phyloP scores from a whole-genome alignment of 1,140 invertebrate species.

The Copidosoma floridanum region DNA sequence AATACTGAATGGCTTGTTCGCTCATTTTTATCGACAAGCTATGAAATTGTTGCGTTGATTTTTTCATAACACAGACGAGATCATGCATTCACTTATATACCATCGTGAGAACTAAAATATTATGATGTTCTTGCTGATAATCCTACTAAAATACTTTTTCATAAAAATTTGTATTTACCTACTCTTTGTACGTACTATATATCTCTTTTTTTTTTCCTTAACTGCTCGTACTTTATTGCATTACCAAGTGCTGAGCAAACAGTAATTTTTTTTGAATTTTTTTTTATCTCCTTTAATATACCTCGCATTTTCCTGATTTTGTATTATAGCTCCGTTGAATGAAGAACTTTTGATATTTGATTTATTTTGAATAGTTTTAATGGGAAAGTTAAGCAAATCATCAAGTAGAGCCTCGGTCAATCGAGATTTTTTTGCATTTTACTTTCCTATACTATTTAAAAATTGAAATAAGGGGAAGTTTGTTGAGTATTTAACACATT shows the following conservation, averaged over 20 bases:
- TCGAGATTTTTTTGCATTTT: neutral
- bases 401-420: constrained; percentile 8
- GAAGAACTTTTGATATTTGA: neutral
- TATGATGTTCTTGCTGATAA: constrained; percentile 16
- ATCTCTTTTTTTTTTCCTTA: neutral
- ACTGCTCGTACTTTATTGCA: constrained; percentile 1
- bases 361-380: neutral
- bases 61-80: neutral
- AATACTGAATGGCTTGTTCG: constrained; percentile 9
- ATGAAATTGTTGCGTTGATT: constrained; percentile 4
- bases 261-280: neutral
- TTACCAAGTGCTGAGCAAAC: too few relatives aligned
- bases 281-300: neutral
- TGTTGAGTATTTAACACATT: neutral
- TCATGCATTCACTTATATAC: too few relatives aligned
- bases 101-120: constrained; percentile 7
- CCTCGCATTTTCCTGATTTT: too few relatives aligned
- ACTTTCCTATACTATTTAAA: neutral
- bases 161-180: constrained; percentile 6
- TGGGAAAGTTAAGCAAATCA: neutral
- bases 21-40: constrained; percentile 8
- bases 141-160: constrained; percentile 2
- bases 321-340: too few relatives aligned
- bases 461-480: too few relatives aligned
- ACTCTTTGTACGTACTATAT: neutral